Percentiles rank a stretch among this genome's conserved stretches.
Evolutionary conservation across 2,113 vertebrate genomes (phyloP).

Genomic region (Scalopus aquaticus): DNA sequence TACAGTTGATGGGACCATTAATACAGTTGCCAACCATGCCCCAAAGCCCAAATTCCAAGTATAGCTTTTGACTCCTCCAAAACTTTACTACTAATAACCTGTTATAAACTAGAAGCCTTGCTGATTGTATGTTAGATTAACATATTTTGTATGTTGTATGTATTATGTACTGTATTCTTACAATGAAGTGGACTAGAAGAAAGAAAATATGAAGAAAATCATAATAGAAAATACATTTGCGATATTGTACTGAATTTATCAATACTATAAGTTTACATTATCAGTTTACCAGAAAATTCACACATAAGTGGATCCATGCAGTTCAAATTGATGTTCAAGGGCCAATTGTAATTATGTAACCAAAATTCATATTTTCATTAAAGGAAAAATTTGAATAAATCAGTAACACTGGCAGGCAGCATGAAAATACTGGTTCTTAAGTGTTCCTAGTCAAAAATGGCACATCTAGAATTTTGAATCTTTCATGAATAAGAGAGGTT

Average conservation of each 20-base stretch:
- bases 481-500: conserved; percentile 30
- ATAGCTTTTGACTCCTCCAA: not conserved
- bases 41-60: not conserved
- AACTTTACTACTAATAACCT: not conserved
- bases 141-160: not conserved
- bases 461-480: not conserved
- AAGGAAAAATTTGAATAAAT: not conserved
- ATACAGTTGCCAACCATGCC: not conserved
- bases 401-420: not conserved
- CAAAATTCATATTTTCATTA: conserved; percentile 14
- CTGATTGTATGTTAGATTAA: not conserved
- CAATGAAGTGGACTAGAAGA: not conserved
- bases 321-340: not conserved
- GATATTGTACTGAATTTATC: not conserved
- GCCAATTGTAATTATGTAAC: not conserved
- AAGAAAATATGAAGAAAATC: not conserved
- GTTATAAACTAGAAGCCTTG: not conserved
- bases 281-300: too few species aligned
- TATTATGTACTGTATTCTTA: not conserved
- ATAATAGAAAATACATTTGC: not conserved
- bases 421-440: conserved; percentile 18
- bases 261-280: not conserved
- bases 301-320: not conserved
- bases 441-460: not conserved
- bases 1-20: not conserved